phyloP scores from a whole-genome alignment of 2,797 vertebrate species.

The Micromesistius poutassou region DNA sequence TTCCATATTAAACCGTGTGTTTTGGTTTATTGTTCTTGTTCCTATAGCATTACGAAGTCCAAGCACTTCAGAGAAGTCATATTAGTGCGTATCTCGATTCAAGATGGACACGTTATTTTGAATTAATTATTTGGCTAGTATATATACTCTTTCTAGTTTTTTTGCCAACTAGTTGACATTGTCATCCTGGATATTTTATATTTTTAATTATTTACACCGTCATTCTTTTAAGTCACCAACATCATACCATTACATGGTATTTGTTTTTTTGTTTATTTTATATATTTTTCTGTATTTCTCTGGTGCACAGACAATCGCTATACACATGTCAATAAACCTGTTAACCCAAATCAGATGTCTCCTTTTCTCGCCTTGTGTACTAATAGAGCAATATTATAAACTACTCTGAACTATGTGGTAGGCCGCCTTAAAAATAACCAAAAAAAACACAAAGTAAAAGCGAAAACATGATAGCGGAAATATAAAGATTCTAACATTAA shows the following conservation, averaged over 20 bases:
- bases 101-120: neutral
- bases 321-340: slow-evolving; percentile 77
- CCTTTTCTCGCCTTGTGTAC: neutral
- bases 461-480: neutral
- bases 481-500: neutral
- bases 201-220: neutral
- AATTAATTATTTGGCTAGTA: neutral
- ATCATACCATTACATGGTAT: slow-evolving; percentile 30
- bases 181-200: slow-evolving; percentile 19
- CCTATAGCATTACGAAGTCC: neutral
- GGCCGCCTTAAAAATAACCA: neutral
- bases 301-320: slow-evolving; percentile 79
- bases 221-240: neutral
- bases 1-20: neutral
- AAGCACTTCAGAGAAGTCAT: neutral
- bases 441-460: neutral
- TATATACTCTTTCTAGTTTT: slow-evolving; percentile 24
- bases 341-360: slow-evolving; percentile 26
- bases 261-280: slow-evolving; percentile 62
- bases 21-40: neutral
- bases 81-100: neutral
- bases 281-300: slow-evolving; percentile 67
- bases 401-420: neutral
- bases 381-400: too few relatives aligned
- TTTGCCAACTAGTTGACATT: slow-evolving; percentile 18